Conservation (phyloP, 1,140 invertebrate genomes). For the Wiebesia pumilae region DNA sequence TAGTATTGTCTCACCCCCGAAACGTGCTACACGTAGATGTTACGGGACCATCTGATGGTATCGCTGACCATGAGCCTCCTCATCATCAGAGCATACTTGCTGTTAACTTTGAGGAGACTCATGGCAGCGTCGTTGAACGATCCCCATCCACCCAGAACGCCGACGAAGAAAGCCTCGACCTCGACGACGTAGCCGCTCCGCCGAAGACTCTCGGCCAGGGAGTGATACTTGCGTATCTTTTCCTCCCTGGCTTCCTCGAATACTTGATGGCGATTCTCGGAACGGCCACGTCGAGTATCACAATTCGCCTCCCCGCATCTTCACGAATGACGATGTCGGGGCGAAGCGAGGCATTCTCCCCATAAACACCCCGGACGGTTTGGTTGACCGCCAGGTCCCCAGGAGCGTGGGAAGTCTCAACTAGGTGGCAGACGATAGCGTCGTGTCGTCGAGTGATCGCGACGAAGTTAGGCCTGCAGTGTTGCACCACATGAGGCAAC, state of each 20-base stretch:
- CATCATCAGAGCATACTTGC: slow-evolving; percentile 48
- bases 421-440: slow-evolving; percentile 41
- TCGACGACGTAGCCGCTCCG: slow-evolving; percentile 47
- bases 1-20: not conserved
- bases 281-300: slow-evolving; percentile 65
- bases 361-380: slow-evolving; percentile 43
- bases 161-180: slow-evolving; percentile 59
- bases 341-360: slow-evolving; percentile 47
- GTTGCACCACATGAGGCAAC: slow-evolving; percentile 63
- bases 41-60: slow-evolving; percentile 58
- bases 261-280: slow-evolving; percentile 61
- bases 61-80: slow-evolving; percentile 53
- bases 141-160: slow-evolving; percentile 59
- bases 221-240: no score
- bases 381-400: slow-evolving; percentile 39
- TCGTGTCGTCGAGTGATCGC: slow-evolving; percentile 54
- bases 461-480: slow-evolving; percentile 52
- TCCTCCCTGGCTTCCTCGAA: slow-evolving; percentile 47
- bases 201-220: slow-evolving; percentile 48
- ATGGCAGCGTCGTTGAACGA: no score
- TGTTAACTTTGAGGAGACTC: no score
- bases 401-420: slow-evolving; percentile 11
- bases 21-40: slow-evolving; percentile 53
- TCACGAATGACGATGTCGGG: slow-evolving; percentile 64
- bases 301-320: slow-evolving; percentile 48